Base-by-base conservation (phyloP, 1,140 invertebrate genomes). In the Rhagoletis pomonella region DNA sequence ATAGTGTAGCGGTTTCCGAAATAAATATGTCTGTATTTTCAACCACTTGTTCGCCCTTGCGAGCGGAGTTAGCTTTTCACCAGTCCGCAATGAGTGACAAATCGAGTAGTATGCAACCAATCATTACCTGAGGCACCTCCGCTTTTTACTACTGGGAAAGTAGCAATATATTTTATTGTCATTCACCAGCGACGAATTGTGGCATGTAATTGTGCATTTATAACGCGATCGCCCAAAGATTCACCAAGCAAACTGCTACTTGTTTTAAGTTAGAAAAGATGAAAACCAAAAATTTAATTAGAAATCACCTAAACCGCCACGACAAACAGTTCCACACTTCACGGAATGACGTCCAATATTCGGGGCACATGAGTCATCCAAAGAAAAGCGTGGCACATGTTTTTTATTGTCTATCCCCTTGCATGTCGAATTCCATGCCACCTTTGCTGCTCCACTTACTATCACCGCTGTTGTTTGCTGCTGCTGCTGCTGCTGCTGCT, bases 391-490 rank as follows among this genome's bases (percentile, higher is more conserved):
- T 58, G n/a, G 7, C 50, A 81, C 47, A 55, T 81, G 55, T 29
- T 81, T n/a, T 58, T 81, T 81, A 55, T 81, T 55, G 44, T 47
- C 73, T 29, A 3, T 29, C 19, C 73, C 44, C 55, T 81, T 81
- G n/a, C 73, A 55, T 81, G 73, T 58, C 73, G 17, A 81, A 81
- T 81, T 81, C 47, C 73, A 55, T 55, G 47, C 5, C 73, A 3
- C 69, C 55, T 55, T 50, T n/a, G 42, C 29, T 73, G 39, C 42
- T 47, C 67, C 4, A 73, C 42, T 50, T 50, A 12, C 39, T 19
- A 39, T 9, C 50, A 55, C 50, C 50, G 50, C 50, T 10, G 50
- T 10, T 10, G 10, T 10, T 5, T 55, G 5, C 5, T 10, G 5
- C 5, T 55, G 5, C 50, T 55, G 5, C 10, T 77, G 17, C 9